These are phyloP conservation scores for Hydriomena furcata DNA, from an alignment of 2,888 invertebrate species.

Conservation along the genomic window DNA sequence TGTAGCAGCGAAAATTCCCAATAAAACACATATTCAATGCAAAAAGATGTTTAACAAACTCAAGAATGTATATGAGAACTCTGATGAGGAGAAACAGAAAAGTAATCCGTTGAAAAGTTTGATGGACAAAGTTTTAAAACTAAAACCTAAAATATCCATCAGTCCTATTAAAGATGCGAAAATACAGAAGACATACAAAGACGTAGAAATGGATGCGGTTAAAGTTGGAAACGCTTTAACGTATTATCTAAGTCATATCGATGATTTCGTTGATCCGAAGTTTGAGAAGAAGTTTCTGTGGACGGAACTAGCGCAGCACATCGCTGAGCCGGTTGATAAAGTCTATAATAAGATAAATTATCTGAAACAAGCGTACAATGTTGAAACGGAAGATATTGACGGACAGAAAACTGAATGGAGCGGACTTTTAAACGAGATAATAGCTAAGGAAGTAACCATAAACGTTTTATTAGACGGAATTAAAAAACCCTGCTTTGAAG, in stretches of 20 bases:
- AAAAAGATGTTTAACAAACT: conserved; percentile 63
- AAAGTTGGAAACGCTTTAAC: conserved; percentile 60
- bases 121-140: conserved; percentile 55
- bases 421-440: conserved; percentile 53
- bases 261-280: conserved; percentile 67
- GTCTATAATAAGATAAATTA: conserved; percentile 68
- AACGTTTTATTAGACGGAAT: conserved; percentile 50
- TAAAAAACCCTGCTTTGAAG: conserved; percentile 41
- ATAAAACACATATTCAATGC: conserved; percentile 56
- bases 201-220: conserved; percentile 51
- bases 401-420: conserved; percentile 43
- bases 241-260: conserved; percentile 66
- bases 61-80: conserved; percentile 49
- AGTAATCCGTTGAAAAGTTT: conserved; percentile 45
- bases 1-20: conserved; percentile 54
- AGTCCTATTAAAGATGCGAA: conserved; percentile 35
- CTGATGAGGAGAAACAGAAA: conserved; percentile 41
- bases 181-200: conserved; percentile 52
- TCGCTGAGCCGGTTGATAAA: conserved; percentile 57
- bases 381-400: conserved; percentile 43
- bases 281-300: conserved; percentile 70
- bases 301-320: conserved; percentile 60
- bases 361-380: conserved; percentile 59
- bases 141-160: conserved; percentile 59
- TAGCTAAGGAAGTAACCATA: conserved; percentile 52